Base-by-base conservation (phyloP, 1,140 invertebrate species). In the Diploscapter pachys region DNA sequence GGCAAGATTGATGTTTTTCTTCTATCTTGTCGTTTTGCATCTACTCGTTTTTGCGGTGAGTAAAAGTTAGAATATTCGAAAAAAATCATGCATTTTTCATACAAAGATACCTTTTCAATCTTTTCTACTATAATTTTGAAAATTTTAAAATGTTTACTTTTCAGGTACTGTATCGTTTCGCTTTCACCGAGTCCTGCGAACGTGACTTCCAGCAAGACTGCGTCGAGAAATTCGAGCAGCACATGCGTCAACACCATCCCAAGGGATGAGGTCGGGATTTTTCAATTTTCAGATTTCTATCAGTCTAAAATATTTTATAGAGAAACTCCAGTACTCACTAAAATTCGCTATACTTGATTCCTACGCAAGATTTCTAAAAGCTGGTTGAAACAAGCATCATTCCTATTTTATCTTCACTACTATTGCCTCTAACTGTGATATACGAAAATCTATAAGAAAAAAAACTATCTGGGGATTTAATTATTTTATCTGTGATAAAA, bases 131-230 rank as follows among this genome's bases (percentile, higher is more conserved):
- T 52, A 11, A 13, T 54, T 74, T 3, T 59, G n/a, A 5, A 3
- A 57, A 49, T 9, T 51, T 55, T 3, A 49, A 72, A 48, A 49
- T 63, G 50, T 3, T 5, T 6, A 50, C 52, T 31, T 71, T 71
- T 71, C 67, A 76, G 74, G 74, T 76, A 6, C 70, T 76, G 4
- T 76, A 76, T 57, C 72, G 66, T 6, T 71, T 56, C 11, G 75
- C 75, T 31, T 76, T 71, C 11, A 53, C 72, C 50, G 56, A 71
- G 13, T 54, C 69, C 1, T 53, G 65, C 5, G 74, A 63, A 53
- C 67, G 57, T 9, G 63, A 63, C n/a, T 64, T 63, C 8, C 56
- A 72, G 31, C 66, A 76, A n/a, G 69, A 76, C 48, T 76, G 75
- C 50, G 75, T 64, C 57, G 72, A 76, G 52, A 67, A 71, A 11